These are phyloP conservation scores for Cynodonichthys magdalenae DNA, from an alignment of 2,797 vertebrate genomes.

Conservation along the genomic window DNA sequence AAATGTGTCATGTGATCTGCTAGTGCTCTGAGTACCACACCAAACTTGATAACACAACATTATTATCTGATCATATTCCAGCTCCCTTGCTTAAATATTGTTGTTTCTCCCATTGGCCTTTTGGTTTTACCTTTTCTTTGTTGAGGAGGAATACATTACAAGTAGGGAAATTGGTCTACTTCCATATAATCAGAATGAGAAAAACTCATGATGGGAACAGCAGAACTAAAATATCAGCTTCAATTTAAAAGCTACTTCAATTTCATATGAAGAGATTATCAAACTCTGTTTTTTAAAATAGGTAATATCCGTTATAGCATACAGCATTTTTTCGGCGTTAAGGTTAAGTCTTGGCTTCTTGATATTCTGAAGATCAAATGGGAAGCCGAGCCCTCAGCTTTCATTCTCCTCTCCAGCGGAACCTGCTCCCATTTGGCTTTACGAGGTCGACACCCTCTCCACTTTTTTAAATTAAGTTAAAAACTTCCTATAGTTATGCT, in stretches of 20 bases:
- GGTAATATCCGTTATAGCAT: not conserved
- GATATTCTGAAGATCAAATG: not conserved
- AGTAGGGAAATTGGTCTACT: too few species aligned
- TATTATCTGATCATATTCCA: too few species aligned
- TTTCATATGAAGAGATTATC: not conserved
- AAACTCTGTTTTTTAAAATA: not conserved
- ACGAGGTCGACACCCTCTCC: not conserved
- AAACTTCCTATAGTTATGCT: constrained; percentile 13
- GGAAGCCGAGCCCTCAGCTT: not conserved
- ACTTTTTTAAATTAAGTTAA: constrained; percentile 4
- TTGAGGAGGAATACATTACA: too few species aligned
- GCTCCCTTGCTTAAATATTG: too few species aligned
- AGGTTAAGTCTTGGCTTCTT: not conserved
- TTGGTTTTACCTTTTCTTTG: not conserved
- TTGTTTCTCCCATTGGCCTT: too few species aligned
- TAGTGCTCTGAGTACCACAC: too few species aligned
- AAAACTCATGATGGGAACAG: not conserved
- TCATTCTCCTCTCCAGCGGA: not conserved
- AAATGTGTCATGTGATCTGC: too few species aligned
- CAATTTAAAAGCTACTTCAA: not conserved
- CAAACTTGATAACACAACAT: too few species aligned
- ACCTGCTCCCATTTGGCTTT: not conserved
- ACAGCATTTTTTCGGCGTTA: not conserved
- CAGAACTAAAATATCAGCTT: not conserved
- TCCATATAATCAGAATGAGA: too few species aligned